Evolutionary conservation across 2,797 vertebrate species (phyloP).

Genomic region (Eidolon dupreanum): DNA sequence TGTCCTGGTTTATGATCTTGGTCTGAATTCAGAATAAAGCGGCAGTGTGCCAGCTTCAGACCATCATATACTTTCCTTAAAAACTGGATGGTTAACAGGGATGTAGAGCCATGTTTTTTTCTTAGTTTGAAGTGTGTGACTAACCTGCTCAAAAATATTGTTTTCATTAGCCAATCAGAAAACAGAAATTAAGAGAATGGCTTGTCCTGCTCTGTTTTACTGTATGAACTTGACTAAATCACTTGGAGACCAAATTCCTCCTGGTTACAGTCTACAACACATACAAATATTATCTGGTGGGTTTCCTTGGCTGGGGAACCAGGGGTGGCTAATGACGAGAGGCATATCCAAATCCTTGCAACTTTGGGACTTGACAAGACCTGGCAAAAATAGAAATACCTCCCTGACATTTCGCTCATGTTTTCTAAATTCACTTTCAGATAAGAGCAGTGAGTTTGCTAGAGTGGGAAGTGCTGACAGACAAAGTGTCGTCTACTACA

Average conservation of each 20-base stretch:
- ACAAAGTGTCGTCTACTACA: slow-evolving; percentile 85
- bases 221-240: slow-evolving; percentile 59
- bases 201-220: slow-evolving; percentile 15
- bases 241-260: slow-evolving; percentile 25
- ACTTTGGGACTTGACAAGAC: slow-evolving; percentile 74
- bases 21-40: slow-evolving; percentile 36
- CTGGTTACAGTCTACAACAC: slow-evolving; percentile 48
- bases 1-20: slow-evolving; percentile 71
- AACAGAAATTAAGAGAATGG: slow-evolving; percentile 57
- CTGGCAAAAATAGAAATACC: slow-evolving; percentile 78
- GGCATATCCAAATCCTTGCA: background rate
- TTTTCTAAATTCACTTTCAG: slow-evolving; percentile 86
- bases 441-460: slow-evolving; percentile 85
- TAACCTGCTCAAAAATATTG: slow-evolving; percentile 11
- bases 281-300: slow-evolving; percentile 33
- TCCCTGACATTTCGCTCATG: slow-evolving; percentile 81
- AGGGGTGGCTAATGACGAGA: slow-evolving; percentile 14
- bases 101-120: background rate
- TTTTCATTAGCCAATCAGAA: slow-evolving; percentile 76
- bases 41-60: background rate
- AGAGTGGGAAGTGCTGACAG: slow-evolving; percentile 88
- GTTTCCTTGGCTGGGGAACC: slow-evolving; percentile 36
- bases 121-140: background rate
- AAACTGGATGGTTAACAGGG: background rate
- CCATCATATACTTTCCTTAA: slow-evolving; percentile 28